Base-by-base conservation (phyloP, 2,888 invertebrate species). In the Drepana falcataria region DNA sequence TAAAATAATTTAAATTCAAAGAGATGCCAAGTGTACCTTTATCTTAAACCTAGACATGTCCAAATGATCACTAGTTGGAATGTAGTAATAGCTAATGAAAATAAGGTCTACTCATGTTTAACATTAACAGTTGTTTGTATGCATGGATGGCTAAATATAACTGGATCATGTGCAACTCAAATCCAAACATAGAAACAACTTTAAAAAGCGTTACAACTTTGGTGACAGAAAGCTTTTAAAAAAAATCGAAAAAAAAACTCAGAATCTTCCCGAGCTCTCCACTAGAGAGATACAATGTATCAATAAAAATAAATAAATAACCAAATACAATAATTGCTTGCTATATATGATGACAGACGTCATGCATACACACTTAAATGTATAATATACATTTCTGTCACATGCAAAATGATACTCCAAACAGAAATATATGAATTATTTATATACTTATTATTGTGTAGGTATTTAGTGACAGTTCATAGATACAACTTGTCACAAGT, bases 201-300 rank as follows among this genome's bases (percentile, higher is more conserved):
- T 68, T 40, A 54, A 69, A 54, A 83, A 83, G 81, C 83, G 63
- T 77, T 75, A 72, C 66, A 4, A 70, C 65, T 68, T 71, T 73
- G 75, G 86, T 88, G 86, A 87, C 85, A 86, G 84, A 83, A 89
- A 87, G 86, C 86, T 75, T 75, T 66, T 57, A 67, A 70, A 64
- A 61, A 52, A 66, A 66, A 64, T 60, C 66, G 74, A 75, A 77
- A 76, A 75, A 76, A 60, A 73, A 74, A 70, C 69, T 73, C 75
- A 73, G 71, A 73, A 79, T 75, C 91, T 91, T 91, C 90, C 89
- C 83, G 90, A 91, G 91, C 88, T 90, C 90, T 90, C 89, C 91
- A 91, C 91, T 81, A 85, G 88, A 88, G 90, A 91, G 90, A 75
- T 79, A 83, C 65, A 41, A 75, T 73, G 67, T 78, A 68, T 75